A percentile compares a stretch with the other conserved stretches of the same genome.
phyloP scores from a whole-genome alignment of 2,888 invertebrate species.

The Caenorhabditis sp. region DNA sequence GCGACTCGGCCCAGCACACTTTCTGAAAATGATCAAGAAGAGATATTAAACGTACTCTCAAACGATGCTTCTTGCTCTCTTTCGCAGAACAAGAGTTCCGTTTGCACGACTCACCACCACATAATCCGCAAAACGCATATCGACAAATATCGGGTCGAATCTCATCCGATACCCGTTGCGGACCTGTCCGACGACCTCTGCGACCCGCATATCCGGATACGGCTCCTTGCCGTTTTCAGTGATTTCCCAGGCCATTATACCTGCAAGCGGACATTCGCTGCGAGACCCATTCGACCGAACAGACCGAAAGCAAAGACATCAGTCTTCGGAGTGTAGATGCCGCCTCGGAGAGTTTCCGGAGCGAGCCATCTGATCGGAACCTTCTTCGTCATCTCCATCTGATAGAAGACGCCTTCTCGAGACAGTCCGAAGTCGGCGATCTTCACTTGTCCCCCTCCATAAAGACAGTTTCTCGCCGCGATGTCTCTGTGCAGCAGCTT shows the following conservation, averaged over 20 bases:
- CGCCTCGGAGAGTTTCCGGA: slow-evolving; percentile 65
- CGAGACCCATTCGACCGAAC: too few species aligned
- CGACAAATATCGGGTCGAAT: slow-evolving; percentile 36
- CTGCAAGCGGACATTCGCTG: too few species aligned
- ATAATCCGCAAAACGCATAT: slow-evolving; percentile 37
- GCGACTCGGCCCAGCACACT: slow-evolving; percentile 57
- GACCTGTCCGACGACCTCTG: slow-evolving; percentile 65
- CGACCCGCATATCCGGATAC: slow-evolving; percentile 74
- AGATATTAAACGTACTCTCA: too few species aligned
- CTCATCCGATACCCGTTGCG: slow-evolving; percentile 44
- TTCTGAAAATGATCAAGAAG: slow-evolving; percentile 59
- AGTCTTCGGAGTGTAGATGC: slow-evolving; percentile 67
- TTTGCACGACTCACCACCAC: slow-evolving; percentile 42
- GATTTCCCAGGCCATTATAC: slow-evolving; percentile 73
- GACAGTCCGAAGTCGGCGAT: slow-evolving; percentile 71
- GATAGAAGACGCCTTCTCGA: slow-evolving; percentile 66
- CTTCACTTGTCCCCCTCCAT: slow-evolving; percentile 68
- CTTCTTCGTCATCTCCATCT: slow-evolving; percentile 65
- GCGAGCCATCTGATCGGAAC: slow-evolving; percentile 73
- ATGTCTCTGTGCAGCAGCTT: slow-evolving; percentile 71
- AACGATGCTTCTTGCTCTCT: too few species aligned
- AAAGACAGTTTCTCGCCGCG: slow-evolving; percentile 70
- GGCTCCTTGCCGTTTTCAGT: slow-evolving; percentile 71
- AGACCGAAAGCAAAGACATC: slow-evolving; percentile 71
- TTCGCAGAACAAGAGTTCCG: too few species aligned